Base-by-base conservation (phyloP, 2,888 invertebrate species). In the Ophraella communa region DNA sequence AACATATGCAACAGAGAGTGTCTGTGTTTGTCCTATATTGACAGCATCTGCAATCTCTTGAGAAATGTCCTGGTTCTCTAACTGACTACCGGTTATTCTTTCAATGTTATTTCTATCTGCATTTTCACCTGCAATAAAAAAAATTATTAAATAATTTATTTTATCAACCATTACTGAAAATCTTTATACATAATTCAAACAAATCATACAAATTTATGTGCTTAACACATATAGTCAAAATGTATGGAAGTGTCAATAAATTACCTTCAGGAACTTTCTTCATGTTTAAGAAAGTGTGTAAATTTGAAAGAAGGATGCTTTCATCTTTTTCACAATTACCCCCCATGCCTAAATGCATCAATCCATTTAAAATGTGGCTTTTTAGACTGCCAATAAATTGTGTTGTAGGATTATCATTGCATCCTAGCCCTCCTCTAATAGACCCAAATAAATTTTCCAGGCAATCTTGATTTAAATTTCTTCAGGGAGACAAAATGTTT, bases 141-240 rank as follows among this genome's bases (percentile, higher is more conserved):
- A 7, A 30, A 30, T 30, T 30, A 30, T 33, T 35, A 23, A 23
- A 49, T 49, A 49, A 49, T 49, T 49, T 18, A 21, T 49, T 49
- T 23, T 49, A 49, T 49, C 49, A 18, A 49, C 24, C 49, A 18
- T 49, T 49, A 49, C 49, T 49, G 49, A 49, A 49, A 49, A 49
- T 23, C 7, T 49, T 27, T 51, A 51, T 51, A 51, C 23, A 51
- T 24, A 51, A 51, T 51, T 51, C 49, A 49, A 49, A 49, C 49
- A 49, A 49, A 23, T 49, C 49, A 49, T 24, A 49, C 23, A 49
- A 23, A 51, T 51, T n/a, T 51, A 51, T 51, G 14, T 51, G 24
- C n/a, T 23, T 51, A 51, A 51, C 51, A 51, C 27, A 51, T 51
- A 51, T 51, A 51, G 51, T 51, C 51, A 51, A 51, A 51, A 51